These are phyloP conservation scores for Laothoe populi DNA, from an alignment of 2,888 invertebrate species.

Conservation along the genomic window DNA sequence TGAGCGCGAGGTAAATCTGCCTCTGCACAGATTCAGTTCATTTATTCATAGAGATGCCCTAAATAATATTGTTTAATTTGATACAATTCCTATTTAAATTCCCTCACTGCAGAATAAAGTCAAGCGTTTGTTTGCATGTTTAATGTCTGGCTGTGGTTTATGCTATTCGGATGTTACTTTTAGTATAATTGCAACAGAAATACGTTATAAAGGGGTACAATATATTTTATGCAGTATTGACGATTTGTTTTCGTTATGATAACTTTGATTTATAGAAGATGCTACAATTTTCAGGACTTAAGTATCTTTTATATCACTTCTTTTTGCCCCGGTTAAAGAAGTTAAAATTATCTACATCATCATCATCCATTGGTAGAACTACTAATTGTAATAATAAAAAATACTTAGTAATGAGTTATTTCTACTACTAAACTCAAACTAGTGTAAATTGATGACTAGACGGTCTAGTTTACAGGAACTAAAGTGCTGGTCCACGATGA, in stretches of 20 bases:
- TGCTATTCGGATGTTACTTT: neutral
- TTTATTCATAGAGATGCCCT: slow-evolving; percentile 13
- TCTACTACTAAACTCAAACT: no score
- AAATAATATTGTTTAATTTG: slow-evolving; percentile 11
- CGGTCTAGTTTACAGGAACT: no score
- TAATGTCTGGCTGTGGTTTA: neutral
- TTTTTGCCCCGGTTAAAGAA: no score
- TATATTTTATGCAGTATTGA: no score
- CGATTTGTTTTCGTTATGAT: no score
- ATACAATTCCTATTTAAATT: neutral
- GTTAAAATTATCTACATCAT: no score
- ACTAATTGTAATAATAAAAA: no score
- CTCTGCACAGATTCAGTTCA: slow-evolving; percentile 9
- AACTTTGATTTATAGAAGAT: no score
- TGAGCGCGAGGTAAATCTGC: neutral
- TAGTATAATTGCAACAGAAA: no score
- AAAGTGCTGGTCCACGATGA: neutral
- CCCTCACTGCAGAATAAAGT: neutral
- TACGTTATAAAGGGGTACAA: no score
- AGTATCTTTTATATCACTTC: neutral
- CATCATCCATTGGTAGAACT: neutral
- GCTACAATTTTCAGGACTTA: no score
- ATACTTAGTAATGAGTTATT: no score
- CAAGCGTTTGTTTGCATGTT: neutral
- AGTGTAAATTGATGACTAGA: neutral